Evolutionary conservation across 1,140 invertebrate genomes (phyloP), one percentile per base, ranked within the genome.

Genomic region (Samia ricini): DNA sequence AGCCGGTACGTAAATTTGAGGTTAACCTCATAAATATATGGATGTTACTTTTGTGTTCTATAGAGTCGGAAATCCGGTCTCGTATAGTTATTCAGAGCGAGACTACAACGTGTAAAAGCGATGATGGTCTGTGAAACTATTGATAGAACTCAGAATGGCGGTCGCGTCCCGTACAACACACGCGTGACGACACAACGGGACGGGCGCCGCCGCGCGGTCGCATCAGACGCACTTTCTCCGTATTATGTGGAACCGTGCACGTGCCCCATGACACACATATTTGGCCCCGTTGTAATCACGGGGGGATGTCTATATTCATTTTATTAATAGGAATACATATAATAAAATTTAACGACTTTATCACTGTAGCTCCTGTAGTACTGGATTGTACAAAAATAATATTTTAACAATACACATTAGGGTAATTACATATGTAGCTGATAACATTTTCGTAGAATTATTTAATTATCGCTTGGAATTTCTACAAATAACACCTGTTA

Each of bases 231-330:
- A 88, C 83, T 85, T 86, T 88, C 83, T 80, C 85, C 79, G 63
- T 64, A 60, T 63, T 69, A 61, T 69, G 60, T 65, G 49, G 52
- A 63, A 62, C 70, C 54, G 71, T 60, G 76, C 76, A 70, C 76
- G 77, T 83, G 80, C 78, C 76, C 75, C 70, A 63, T 86, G 83
- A 77, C 77, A 88, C 77, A 82, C 69, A 81, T 83, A 77, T 78
- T 72, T 67, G 78, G 67, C 67, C 76, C 56, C 26, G 26, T 36
- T 57, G 1, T 21, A 10, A 22, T 52, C 51, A 21, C 51, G 4
- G 7, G 51, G 12, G 20, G 51, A 22, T 52, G 19, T 52, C 20
- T 21, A 52, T 21, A 15, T 1, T 7, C 21, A 23, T 42, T 42
- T 42, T 15, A 42, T 15, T 15, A 36, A 36, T 12, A 36, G 33